phyloP scores from a whole-genome alignment of 2,113 vertebrate genomes.

The Bufo gargarizans region DNA sequence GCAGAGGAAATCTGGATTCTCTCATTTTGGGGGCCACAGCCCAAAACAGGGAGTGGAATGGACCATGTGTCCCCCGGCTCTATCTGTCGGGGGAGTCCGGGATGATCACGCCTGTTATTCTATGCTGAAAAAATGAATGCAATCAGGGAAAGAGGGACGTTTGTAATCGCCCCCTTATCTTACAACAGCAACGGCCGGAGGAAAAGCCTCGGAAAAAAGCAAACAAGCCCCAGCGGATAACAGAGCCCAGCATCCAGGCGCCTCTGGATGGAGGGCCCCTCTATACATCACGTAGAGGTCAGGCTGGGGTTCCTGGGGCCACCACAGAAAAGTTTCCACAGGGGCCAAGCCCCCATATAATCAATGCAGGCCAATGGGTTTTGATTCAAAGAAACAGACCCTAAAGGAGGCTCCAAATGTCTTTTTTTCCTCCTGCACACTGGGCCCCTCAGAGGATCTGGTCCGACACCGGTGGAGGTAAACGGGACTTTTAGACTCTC shows the following conservation, averaged over 20 bases:
- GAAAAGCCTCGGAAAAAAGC: slow-evolving; percentile 4
- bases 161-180: slow-evolving; percentile 23
- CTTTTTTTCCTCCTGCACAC: no score
- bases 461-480: no score
- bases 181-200: background rate
- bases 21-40: slow-evolving; percentile 45
- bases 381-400: no score
- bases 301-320: no score
- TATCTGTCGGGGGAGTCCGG: slow-evolving; percentile 12
- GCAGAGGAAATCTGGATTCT: slow-evolving; percentile 61
- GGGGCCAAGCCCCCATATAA: no score
- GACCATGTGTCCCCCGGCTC: background rate
- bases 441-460: no score
- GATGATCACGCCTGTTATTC: slow-evolving; percentile 39
- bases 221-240: background rate
- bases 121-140: slow-evolving; percentile 9
- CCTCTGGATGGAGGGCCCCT: background rate
- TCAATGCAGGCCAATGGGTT: no score
- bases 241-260: background rate
- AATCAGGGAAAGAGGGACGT: background rate
- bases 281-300: no score
- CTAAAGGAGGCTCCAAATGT: no score
- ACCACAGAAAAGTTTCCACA: no score
- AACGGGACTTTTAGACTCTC: no score
- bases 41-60: background rate